Percentiles rank a stretch among this genome's conserved stretches.
Evolutionary conservation across 2,113 vertebrate species (phyloP).

Genomic region (Opisthocomus hoazin): DNA sequence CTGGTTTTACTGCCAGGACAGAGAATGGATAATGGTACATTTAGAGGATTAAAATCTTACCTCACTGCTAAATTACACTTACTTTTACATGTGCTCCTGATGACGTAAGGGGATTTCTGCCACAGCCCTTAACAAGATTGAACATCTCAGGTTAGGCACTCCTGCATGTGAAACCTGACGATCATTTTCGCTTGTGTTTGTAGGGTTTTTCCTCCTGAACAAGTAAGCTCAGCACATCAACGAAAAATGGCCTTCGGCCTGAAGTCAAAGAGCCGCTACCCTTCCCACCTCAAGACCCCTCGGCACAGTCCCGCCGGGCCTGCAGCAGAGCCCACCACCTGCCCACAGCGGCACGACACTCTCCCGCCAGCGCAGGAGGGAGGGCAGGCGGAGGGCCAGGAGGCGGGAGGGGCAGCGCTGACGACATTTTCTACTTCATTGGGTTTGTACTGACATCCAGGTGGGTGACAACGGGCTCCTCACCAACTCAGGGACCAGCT

Average conservation of each 20-base stretch:
- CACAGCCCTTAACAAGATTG: background rate
- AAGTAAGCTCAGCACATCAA: background rate
- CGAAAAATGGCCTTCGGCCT: background rate
- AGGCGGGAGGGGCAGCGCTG: fast-evolving
- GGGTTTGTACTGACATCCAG: fast-evolving
- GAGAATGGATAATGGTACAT: background rate
- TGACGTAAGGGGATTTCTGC: background rate
- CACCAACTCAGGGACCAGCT: background rate
- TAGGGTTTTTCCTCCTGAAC: background rate
- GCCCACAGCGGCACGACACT: fast-evolving
- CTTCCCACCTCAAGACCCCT: too few relatives aligned
- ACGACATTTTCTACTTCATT: fast-evolving
- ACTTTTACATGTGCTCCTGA: background rate
- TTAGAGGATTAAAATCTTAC: background rate
- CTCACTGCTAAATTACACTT: background rate
- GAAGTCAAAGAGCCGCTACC: fast-evolving
- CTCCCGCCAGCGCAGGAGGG: background rate
- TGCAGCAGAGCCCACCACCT: too few relatives aligned
- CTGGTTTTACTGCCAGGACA: background rate
- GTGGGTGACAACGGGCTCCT: fast-evolving
- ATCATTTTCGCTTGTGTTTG: background rate
- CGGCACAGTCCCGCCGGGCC: fast-evolving
- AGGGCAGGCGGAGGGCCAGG: too few relatives aligned
- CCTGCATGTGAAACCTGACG: fast-evolving
- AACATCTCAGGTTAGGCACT: background rate